Evolutionary conservation across 2,797 vertebrate genomes (phyloP), one percentile per base, ranked within the genome.

Genomic region (Chaetophractus vellerosus): DNA sequence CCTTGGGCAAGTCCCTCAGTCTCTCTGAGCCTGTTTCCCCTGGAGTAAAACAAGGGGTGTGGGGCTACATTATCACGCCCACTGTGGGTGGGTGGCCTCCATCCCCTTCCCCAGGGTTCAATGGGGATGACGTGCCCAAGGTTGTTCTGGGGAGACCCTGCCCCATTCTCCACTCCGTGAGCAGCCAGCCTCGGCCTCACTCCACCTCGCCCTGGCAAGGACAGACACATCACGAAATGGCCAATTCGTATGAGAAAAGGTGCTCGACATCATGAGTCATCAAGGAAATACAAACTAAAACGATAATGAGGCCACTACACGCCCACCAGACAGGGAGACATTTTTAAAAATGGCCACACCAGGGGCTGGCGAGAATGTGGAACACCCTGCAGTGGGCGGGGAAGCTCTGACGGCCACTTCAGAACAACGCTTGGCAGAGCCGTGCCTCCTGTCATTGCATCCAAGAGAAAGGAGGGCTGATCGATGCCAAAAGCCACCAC

Each of bases 341-440:
- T 15, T 92, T 94, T 86, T 36, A 21, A 71, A 75, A 72, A 21
- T 91, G 95, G 86, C 80, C 95, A n/a, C 0, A 36, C 14, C 68
- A 5, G 19, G 81, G 91, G 91, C 1, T 81, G 94, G 76, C 6
- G 5, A 93, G 96, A 66, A 26, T 28, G 1, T 10, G 45, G 24
- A 26, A 36, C 23, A 21, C 14, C 19, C 36, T 0, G 9, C 16
- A 18, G 93, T 23, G 41, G 95, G 94, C 0, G 69, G 82, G 8
- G 38, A 48, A 31, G 57, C 1, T 6, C 94, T 90, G 23, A 18
- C 72, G 57, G 88, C 68, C 69, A 85, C 96, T 93, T 74, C 36
- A 38, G 93, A 59, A 78, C 55, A 59, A 63, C 3, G 8, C 41
- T 85, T 71, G 76, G 92, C 68, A 74, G 18, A 88, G 84, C 55